Conservation (phyloP, 37 sponge, comb jelly and placozoan species). For the Petrosia ficiformis region DNA sequence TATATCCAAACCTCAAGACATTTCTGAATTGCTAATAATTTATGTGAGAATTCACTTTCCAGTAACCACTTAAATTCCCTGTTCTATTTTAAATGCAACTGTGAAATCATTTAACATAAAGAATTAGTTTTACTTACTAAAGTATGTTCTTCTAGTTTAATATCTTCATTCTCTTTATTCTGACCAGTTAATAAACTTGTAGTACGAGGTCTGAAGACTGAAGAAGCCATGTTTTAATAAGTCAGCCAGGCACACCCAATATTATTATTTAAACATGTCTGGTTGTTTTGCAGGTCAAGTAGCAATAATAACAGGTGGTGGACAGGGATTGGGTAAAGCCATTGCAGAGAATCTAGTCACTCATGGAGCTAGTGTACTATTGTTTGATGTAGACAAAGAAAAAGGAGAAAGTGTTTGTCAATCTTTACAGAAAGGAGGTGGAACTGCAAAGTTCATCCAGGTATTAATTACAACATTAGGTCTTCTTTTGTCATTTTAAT, state of each 20-base stretch:
- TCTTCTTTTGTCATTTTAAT: neutral
- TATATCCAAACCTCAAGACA: slow-evolving; percentile 32
- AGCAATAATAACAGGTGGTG: slow-evolving; percentile 82
- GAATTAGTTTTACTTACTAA: too few species aligned
- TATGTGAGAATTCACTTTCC: slow-evolving; percentile 34
- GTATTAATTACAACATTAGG: neutral
- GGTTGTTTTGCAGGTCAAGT: slow-evolving; percentile 42
- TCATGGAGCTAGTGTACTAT: slow-evolving; percentile 42
- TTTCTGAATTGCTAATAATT: slow-evolving; percentile 32
- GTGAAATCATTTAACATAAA: too few species aligned
- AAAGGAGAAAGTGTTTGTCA: neutral
- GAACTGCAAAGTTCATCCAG: too few species aligned
- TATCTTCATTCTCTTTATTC: too few species aligned
- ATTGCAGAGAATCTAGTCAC: slow-evolving; percentile 43
- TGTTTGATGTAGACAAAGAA: slow-evolving; percentile 59
- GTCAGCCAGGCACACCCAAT: too few species aligned
- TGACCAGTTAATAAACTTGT: too few species aligned
- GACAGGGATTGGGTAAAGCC: slow-evolving; percentile 63
- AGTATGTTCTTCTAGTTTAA: too few species aligned
- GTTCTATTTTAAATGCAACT: too few species aligned
- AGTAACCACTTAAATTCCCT: slow-evolving; percentile 68
- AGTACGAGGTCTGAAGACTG: too few species aligned
- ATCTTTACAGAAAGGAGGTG: neutral
- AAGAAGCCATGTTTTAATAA: too few species aligned
- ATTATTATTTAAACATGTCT: too few species aligned